Evolutionary conservation across 2,888 invertebrate species (phyloP).

Genomic region (Cylloceria caligata): DNA sequence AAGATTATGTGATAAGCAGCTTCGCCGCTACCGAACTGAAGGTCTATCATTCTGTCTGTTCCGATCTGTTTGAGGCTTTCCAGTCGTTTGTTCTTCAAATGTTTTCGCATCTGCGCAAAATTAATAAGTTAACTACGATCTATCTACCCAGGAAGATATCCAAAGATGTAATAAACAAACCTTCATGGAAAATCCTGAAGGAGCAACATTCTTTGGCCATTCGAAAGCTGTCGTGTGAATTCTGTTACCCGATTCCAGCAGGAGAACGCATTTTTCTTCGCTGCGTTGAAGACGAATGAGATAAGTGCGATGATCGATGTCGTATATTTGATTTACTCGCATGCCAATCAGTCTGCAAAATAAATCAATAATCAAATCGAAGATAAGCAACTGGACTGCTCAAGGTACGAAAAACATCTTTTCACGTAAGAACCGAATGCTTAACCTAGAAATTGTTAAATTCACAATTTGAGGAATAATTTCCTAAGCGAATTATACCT

Average conservation of each 20-base stretch:
- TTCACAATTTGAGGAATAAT: background rate
- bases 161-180: constrained; percentile 83
- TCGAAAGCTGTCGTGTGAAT: constrained; percentile 98
- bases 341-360: constrained; percentile 91
- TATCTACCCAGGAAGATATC: background rate
- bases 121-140: background rate
- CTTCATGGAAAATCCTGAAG: constrained; percentile 99
- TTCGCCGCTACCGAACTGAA: constrained; percentile 97
- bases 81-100: constrained; percentile 97
- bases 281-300: constrained; percentile 94
- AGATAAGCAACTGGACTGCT: background rate
- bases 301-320: constrained; percentile 98
- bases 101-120: constrained; percentile 93
- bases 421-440: background rate
- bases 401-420: background rate
- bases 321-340: constrained; percentile 98
- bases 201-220: constrained; percentile 98
- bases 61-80: constrained; percentile 95
- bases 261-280: constrained; percentile 94
- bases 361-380: background rate
- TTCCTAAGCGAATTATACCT: constrained; percentile 85
- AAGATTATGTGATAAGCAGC: constrained; percentile 97
- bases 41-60: constrained; percentile 96
- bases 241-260: constrained; percentile 97
- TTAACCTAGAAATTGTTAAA: constrained; percentile 73